phyloP scores from a whole-genome alignment of 2,888 invertebrate genomes.

The Ypsolopha sequella region DNA sequence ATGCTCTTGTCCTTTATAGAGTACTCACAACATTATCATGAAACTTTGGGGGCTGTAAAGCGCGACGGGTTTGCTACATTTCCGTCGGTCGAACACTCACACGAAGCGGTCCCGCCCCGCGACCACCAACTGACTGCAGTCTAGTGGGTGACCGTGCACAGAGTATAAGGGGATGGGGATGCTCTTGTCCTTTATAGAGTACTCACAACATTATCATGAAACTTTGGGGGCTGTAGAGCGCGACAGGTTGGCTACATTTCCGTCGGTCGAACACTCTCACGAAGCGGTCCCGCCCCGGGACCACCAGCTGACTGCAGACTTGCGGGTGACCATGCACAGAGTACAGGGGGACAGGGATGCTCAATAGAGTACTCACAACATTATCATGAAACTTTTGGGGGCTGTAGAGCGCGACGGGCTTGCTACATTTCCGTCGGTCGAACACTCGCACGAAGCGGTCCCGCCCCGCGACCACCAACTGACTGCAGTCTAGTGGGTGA shows the following conservation, averaged over 20 bases:
- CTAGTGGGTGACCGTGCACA: background rate
- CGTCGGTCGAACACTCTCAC: conserved; percentile 36
- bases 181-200: background rate
- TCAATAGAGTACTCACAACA: too few species aligned
- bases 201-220: conserved; percentile 22
- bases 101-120: conserved; percentile 17
- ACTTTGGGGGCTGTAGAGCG: conserved; percentile 15
- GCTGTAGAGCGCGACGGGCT: conserved; percentile 72
- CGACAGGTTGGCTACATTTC: conserved; percentile 44
- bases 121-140: conserved; percentile 77
- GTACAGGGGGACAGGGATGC: too few species aligned
- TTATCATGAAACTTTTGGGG: conserved; percentile 21
- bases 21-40: too few species aligned
- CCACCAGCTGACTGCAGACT: conserved; percentile 74
- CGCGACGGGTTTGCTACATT: conserved; percentile 44
- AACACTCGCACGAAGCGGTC: conserved; percentile 65
- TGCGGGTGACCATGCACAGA: too few species aligned
- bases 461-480: conserved; percentile 72
- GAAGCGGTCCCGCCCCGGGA: conserved; percentile 85
- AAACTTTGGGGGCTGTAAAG: too few species aligned
- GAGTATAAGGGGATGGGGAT: background rate
- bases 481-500: conserved; percentile 81
- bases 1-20: too few species aligned
- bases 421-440: conserved; percentile 73
- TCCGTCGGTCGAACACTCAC: conserved; percentile 72